A percentile compares a stretch with the other conserved stretches of the same genome.
Evolutionary conservation across 2,888 invertebrate genomes (phyloP).

Genomic region (Athrips mouffetella): DNA sequence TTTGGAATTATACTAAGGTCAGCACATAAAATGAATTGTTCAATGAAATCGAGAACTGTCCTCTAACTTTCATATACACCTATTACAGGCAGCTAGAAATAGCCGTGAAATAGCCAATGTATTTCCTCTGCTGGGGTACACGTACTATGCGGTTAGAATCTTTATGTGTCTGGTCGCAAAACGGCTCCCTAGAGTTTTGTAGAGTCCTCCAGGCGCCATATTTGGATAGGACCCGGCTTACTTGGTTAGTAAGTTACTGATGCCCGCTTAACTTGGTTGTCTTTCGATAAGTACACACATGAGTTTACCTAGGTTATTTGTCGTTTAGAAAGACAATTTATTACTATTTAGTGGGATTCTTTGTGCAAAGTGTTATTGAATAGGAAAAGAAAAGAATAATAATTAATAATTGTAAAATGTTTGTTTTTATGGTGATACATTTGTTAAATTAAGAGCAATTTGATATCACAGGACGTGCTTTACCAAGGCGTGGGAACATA

Average conservation of each 20-base stretch:
- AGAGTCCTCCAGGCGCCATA: conserved; percentile 21
- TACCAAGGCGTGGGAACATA: no score
- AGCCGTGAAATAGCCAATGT: neutral
- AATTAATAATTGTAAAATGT: no score
- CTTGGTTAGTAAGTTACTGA: conserved; percentile 26
- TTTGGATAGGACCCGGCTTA: conserved; percentile 34
- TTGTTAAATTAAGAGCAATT: no score
- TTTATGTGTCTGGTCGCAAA: conserved; percentile 23
- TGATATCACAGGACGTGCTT: no score
- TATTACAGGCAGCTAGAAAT: neutral
- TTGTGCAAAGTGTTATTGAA: no score
- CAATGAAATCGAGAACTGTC: no score
- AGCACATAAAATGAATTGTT: no score
- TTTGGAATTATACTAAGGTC: no score
- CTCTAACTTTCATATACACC: no score
- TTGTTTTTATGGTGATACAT: no score
- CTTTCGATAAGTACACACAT: neutral
- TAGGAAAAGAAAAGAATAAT: no score
- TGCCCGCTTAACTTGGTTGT: conserved; percentile 15
- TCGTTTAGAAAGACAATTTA: neutral
- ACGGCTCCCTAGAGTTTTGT: conserved; percentile 23
- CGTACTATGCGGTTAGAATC: conserved; percentile 10
- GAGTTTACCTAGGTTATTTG: neutral
- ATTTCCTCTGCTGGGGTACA: conserved; percentile 1
- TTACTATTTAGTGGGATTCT: no score